Evolutionary conservation across 2,113 vertebrate genomes (phyloP), one percentile per base, ranked within the genome.

Genomic region (Maccullochella peelii): DNA sequence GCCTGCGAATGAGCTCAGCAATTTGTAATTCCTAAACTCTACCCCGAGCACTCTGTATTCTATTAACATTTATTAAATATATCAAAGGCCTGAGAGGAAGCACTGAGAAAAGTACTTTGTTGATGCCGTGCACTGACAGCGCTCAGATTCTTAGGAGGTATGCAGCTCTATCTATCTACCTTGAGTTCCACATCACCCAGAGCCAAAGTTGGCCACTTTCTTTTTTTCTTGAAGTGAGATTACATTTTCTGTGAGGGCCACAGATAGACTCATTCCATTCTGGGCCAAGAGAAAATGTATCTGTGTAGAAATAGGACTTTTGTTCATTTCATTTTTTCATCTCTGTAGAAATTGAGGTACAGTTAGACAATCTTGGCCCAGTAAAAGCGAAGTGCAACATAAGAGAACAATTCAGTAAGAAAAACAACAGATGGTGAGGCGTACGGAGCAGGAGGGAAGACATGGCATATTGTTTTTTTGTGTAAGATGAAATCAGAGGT

Each of bases 21-120:
- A 78, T 89, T 92, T 88, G 86, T 89, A 80, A 86, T 85, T 90
- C 77, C 76, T 84, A 79, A 85, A 86, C 83, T 86, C 77, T 30
- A 70, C 89, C 80, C 70, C 10, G 55, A 79, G 83, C 72, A 15
- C 68, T 84, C 49, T 82, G 79, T 86, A 82, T 88, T 90, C 79
- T 86, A 82, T 93, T 91, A 91, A 90, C 84, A 86, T 85, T 63
- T 78, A 78, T 88, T 83, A 86, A 83, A 86, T 61, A 30, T 75
- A 73, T 82, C 77, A 84, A 86, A 84, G 73, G 54, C 77, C 82
- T 61, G 55, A 76, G 78, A 86, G 72, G 71, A 73, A 71, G 66
- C 50, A 5, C 23, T 4, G 54, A 38, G 79, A 67, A 59, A 80
- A 80, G 55, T 47, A 71, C 68, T 83, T 59, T 83, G 68, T 78